Conservation (phyloP, 2,113 vertebrate genomes). For the Callipepla californica region DNA sequence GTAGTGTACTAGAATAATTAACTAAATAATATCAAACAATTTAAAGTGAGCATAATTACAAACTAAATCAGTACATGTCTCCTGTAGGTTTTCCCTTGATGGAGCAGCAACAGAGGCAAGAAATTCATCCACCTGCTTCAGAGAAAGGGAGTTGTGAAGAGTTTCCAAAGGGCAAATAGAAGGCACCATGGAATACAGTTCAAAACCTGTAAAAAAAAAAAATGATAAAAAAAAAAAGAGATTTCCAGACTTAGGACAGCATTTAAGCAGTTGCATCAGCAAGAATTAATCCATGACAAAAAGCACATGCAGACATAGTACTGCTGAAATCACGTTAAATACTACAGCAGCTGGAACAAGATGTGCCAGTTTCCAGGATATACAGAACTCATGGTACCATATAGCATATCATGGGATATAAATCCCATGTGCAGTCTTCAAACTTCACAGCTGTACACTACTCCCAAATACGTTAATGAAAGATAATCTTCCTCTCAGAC, state of each 20-base stretch:
- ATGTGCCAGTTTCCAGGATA: constrained; percentile 6
- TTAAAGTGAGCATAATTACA: constrained; percentile 52
- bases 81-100: constrained; percentile 78
- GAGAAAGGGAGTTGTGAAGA: constrained; percentile 89
- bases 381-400: constrained; percentile 20
- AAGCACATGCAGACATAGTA: constrained; percentile 42
- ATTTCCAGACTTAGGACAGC: constrained; percentile 48
- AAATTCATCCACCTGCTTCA: constrained; percentile 94
- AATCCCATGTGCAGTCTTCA: neutral
- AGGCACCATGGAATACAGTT: constrained; percentile 93
- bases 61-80: constrained; percentile 73
- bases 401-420: neutral
- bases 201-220: constrained; percentile 83
- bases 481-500: neutral
- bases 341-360: constrained; percentile 38
- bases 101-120: constrained; percentile 84
- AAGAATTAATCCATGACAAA: neutral
- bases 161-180: constrained; percentile 93
- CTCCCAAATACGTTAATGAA: neutral
- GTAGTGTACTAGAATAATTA: neutral
- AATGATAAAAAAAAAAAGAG: neutral
- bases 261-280: neutral
- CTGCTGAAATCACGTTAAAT: constrained; percentile 53
- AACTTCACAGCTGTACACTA: neutral
- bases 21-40: neutral